Base-by-base conservation (phyloP, 2,113 vertebrate genomes). In the Elachura formosa region DNA sequence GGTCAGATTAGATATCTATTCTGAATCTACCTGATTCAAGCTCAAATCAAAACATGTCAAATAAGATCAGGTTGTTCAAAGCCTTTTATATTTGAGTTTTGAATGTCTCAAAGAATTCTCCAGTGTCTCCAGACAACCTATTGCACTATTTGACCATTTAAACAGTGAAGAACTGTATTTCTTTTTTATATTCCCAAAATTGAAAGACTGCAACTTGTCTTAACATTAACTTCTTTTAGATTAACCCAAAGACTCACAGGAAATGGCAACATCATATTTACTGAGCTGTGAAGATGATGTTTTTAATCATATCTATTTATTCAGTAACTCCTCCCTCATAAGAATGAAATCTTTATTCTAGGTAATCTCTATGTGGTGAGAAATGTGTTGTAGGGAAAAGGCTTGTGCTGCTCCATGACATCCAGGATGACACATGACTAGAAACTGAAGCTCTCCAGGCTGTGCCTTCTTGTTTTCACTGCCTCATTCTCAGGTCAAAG, bases 391-490 rank as follows among this genome's bases (percentile, higher is more conserved):
- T 0, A 34, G 34, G 49, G 49, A 20, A 51, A 36, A 63, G 9
- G 14, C 48, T 26, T 71, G 59, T 68, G 68, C 38, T 73, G 26
- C 33, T 80, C 34, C 19, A 1, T 59, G 40, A 23, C 2, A 1
- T 73, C 54, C 74, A 64, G 40, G 29, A 33, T 77, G 68, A 64
- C 54, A 43, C 9, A 34, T 9, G 26, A 45, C 12, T 38, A 80
- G 43, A 59, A 59, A 26, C 0, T 40, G 31, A 38, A 54, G 15
- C 15, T 89, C 43, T 76, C 10, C 48, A 52, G 48, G 15, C 52
- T 67, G 18, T 87, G 9, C 6, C 67, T 79, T 5, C 0, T 0
- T 43, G 14, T 67, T 38, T 86, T 12, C 38, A 14, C 26, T 3
- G 2, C 38, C 72, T 67, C 52, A 11, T 25, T 25, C 28, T 52